Conservation (phyloP, 2,888 invertebrate genomes). For the Cloeon dipterum region DNA sequence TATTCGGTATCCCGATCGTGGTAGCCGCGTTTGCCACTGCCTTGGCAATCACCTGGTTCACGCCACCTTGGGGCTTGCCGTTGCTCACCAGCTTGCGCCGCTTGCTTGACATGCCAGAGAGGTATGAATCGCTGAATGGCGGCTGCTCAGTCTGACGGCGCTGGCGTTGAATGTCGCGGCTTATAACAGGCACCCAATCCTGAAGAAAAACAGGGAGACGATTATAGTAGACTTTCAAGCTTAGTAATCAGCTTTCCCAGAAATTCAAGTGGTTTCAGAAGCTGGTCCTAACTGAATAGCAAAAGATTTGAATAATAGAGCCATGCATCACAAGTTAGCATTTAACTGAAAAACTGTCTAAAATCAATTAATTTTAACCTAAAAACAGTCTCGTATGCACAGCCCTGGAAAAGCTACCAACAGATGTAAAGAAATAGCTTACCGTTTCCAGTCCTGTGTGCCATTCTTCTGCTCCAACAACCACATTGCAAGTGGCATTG, state of each 20-base stretch:
- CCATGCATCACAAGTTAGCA: too few species aligned
- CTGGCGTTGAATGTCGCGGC: constrained; percentile 54
- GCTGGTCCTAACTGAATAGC: too few species aligned
- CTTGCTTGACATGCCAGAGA: constrained; percentile 74
- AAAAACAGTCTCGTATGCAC: too few species aligned
- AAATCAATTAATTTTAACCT: too few species aligned
- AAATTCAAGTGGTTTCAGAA: too few species aligned
- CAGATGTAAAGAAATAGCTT: too few species aligned
- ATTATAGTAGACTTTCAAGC: too few species aligned
- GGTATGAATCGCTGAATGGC: constrained; percentile 72
- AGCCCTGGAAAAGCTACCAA: too few species aligned
- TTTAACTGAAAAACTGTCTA: too few species aligned
- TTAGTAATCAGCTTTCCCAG: too few species aligned
- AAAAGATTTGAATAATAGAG: too few species aligned
- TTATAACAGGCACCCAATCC: constrained; percentile 77
- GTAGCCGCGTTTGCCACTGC: neutral
- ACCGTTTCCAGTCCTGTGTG: constrained; percentile 16
- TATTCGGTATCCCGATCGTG: constrained; percentile 12
- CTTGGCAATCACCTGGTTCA: constrained; percentile 12
- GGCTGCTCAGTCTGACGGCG: constrained; percentile 28
- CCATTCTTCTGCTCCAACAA: constrained; percentile 32
- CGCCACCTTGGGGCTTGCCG: constrained; percentile 13
- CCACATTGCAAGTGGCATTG: constrained; percentile 19
- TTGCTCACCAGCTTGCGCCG: constrained; percentile 48
- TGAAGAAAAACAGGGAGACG: constrained; percentile 12